Conservation (phyloP, 2,113 vertebrate species). For the Forbesichthys agassizii region DNA sequence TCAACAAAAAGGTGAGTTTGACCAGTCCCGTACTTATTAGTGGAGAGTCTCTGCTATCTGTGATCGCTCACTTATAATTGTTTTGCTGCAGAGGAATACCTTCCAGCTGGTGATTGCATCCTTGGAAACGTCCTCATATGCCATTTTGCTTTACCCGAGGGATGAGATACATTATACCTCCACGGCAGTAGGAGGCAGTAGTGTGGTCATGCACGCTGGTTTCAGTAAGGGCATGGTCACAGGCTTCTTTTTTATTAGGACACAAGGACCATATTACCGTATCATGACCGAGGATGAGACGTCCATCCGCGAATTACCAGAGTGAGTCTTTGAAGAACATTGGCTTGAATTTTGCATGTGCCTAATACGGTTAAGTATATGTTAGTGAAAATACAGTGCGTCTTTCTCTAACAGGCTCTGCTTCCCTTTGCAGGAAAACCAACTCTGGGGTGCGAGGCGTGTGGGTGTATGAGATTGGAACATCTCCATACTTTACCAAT, state of each 20-base stretch:
- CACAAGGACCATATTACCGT: slow-evolving; percentile 81
- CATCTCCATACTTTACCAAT: slow-evolving; percentile 72
- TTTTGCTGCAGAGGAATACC: slow-evolving; percentile 85
- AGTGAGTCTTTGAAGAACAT: slow-evolving; percentile 73
- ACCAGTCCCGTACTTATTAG: background rate
- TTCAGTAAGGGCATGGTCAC: slow-evolving; percentile 83
- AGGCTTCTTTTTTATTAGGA: slow-evolving; percentile 70
- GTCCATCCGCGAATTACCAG: slow-evolving; percentile 79
- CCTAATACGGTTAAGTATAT: background rate
- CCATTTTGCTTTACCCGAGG: slow-evolving; percentile 87
- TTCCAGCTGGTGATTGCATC: slow-evolving; percentile 91
- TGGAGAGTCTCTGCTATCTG: background rate
- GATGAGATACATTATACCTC: slow-evolving; percentile 84
- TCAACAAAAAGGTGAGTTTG: slow-evolving; percentile 76
- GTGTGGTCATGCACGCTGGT: slow-evolving; percentile 75
- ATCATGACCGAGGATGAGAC: slow-evolving; percentile 79
- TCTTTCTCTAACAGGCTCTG: background rate
- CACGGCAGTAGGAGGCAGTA: slow-evolving; percentile 64
- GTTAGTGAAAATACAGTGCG: background rate
- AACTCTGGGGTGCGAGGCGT: slow-evolving; percentile 86
- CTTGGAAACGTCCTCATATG: slow-evolving; percentile 81
- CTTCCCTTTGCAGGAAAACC: slow-evolving; percentile 76
- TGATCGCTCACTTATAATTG: background rate
- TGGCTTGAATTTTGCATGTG: background rate
- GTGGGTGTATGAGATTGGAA: slow-evolving; percentile 92